phyloP scores from a whole-genome alignment of 2,888 invertebrate species.

The Eupithecia pulchellata region DNA sequence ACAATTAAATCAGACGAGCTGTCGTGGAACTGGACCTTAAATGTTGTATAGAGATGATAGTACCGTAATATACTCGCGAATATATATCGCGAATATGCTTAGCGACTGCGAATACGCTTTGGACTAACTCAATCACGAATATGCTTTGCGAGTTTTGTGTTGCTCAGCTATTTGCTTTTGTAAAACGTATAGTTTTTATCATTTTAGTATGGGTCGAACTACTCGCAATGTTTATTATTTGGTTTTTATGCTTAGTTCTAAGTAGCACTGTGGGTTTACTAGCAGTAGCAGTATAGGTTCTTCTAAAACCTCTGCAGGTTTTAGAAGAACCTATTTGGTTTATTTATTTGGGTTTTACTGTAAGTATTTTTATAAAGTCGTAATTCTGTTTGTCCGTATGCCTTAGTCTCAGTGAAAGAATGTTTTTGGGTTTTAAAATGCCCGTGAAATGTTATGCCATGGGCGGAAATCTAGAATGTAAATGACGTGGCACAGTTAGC shows the following conservation, averaged over 20 bases:
- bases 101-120: neutral
- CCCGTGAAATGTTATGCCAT: neutral
- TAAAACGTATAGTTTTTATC: too few species aligned
- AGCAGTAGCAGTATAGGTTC: neutral
- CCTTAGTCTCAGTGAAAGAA: too few species aligned
- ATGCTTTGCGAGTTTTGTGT: neutral
- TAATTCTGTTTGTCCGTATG: too few species aligned
- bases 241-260: neutral
- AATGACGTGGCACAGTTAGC: too few species aligned
- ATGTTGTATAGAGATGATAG: conserved; percentile 45
- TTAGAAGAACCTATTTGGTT: too few species aligned
- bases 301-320: too few species aligned
- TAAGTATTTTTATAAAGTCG: too few species aligned
- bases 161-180: too few species aligned
- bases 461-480: neutral
- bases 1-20: conserved; percentile 65
- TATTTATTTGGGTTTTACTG: too few species aligned
- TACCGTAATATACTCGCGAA: conserved; percentile 14
- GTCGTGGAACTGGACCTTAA: conserved; percentile 49
- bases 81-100: neutral
- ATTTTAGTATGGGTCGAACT: neutral
- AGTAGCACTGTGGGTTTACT: too few species aligned
- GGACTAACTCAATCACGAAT: too few species aligned
- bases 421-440: neutral
- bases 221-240: neutral